phyloP scores from a whole-genome alignment of 2,888 invertebrate species.

The Elysia crispata region DNA sequence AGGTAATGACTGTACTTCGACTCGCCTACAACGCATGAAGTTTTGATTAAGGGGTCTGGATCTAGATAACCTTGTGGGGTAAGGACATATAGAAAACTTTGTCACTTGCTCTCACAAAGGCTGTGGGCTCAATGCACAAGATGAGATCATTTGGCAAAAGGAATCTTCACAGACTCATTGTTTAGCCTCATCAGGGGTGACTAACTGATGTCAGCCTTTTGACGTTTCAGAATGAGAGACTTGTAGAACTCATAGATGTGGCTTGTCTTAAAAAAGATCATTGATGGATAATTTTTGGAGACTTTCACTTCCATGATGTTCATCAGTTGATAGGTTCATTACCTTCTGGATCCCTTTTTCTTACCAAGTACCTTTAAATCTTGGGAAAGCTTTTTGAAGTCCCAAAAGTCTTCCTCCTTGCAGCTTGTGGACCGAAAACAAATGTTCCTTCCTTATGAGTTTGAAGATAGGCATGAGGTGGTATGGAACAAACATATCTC shows the following conservation, averaged over 20 bases:
- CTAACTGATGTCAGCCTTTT: not conserved
- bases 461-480: conserved; percentile 14
- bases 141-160: not conserved
- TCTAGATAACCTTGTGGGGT: too few relatives aligned
- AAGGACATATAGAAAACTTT: too few relatives aligned
- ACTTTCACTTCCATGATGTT: not conserved
- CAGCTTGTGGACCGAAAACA: not conserved
- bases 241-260: not conserved
- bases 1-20: too few relatives aligned
- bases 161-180: not conserved
- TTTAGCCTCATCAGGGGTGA: not conserved
- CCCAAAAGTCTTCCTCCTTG: not conserved
- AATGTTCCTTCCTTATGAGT: conserved; percentile 2
- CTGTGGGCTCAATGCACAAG: not conserved
- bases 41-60: too few relatives aligned
- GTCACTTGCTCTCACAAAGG: too few relatives aligned
- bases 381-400: conserved; percentile 15
- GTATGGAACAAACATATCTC: not conserved
- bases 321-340: conserved; percentile 1
- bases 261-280: not conserved
- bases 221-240: conserved; percentile 4
- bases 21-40: too few relatives aligned
- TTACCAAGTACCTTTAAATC: conserved; percentile 5
- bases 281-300: not conserved
- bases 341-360: not conserved